Conservation (phyloP, 2,888 invertebrate species). For the Pachliopta kotzebuea region DNA sequence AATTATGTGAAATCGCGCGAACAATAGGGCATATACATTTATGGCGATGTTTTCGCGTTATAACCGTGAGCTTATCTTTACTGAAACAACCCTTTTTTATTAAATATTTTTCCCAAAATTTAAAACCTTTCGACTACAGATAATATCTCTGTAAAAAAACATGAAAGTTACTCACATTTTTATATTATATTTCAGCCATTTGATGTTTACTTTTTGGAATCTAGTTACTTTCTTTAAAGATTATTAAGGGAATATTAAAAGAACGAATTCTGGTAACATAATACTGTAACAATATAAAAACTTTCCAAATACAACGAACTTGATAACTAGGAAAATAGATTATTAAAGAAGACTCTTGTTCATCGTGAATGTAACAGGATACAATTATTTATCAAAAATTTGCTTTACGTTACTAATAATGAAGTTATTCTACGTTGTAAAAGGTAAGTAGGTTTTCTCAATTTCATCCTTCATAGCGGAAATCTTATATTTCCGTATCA, state of each 20-base stretch:
- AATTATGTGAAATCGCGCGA: slow-evolving; percentile 17
- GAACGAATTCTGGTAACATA: not conserved
- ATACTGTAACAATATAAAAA: not conserved
- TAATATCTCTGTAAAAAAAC: not conserved
- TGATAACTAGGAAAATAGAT: not conserved
- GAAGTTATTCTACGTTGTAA: slow-evolving; percentile 4
- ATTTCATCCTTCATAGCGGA: slow-evolving; percentile 15
- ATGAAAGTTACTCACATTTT: not conserved
- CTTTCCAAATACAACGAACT: not conserved
- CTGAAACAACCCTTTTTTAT: slow-evolving; percentile 3
- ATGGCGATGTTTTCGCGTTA: slow-evolving; percentile 15
- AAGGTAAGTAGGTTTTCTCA: slow-evolving; percentile 13
- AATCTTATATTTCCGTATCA: slow-evolving; percentile 19
- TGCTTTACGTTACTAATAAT: slow-evolving; percentile 3
- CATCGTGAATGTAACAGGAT: not conserved
- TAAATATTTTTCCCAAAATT: not conserved
- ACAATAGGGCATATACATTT: slow-evolving; percentile 20
- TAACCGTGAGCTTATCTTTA: slow-evolving; percentile 15
- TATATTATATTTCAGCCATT: not conserved
- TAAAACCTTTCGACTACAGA: not conserved
- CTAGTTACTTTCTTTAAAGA: not conserved
- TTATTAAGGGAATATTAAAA: not conserved
- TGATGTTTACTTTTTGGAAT: not conserved
- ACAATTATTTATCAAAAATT: not conserved
- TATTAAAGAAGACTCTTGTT: not conserved